phyloP scores from a whole-genome alignment of 2,888 invertebrate species.

The Ectemnius lituratus region DNA sequence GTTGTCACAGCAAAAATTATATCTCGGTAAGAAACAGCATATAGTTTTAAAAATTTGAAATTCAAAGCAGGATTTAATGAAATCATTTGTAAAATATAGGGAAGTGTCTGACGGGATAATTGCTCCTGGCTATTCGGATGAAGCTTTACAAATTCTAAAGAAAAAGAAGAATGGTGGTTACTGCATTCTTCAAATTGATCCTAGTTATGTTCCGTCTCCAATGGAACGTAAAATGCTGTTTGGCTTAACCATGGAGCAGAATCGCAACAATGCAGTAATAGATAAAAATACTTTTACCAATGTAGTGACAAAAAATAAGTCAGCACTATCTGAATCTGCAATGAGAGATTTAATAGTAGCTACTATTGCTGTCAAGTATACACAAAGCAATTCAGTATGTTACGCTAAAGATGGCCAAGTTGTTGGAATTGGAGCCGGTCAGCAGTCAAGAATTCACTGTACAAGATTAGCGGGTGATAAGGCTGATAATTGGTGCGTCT shows the following conservation, averaged over 20 bases:
- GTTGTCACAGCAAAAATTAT: constrained; percentile 94
- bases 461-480: constrained; percentile 98
- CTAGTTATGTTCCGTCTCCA: constrained; percentile 87
- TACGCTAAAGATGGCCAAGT: constrained; percentile 96
- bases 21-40: constrained; percentile 79
- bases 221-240: constrained; percentile 91
- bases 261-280: constrained; percentile 92
- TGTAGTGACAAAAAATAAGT: constrained; percentile 84
- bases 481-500: constrained; percentile 92
- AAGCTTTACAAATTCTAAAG: constrained; percentile 90
- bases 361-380: constrained; percentile 97
- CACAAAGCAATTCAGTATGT: constrained; percentile 99
- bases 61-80: background rate
- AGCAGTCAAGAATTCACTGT: constrained; percentile 99
- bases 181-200: constrained; percentile 95
- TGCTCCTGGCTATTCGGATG: constrained; percentile 92
- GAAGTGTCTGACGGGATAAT: constrained; percentile 99
- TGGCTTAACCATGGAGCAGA: constrained; percentile 91
- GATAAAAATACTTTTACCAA: constrained; percentile 88
- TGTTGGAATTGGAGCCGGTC: constrained; percentile 98
- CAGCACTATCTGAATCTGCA: constrained; percentile 85
- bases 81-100: constrained; percentile 67
- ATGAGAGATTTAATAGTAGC: constrained; percentile 95
- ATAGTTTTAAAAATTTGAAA: background rate
- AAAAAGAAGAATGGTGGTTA: constrained; percentile 97